A percentile compares a stretch with the other conserved stretches of the same genome.
phyloP scores from a whole-genome alignment of 2,888 invertebrate genomes.

The Laothoe populi region DNA sequence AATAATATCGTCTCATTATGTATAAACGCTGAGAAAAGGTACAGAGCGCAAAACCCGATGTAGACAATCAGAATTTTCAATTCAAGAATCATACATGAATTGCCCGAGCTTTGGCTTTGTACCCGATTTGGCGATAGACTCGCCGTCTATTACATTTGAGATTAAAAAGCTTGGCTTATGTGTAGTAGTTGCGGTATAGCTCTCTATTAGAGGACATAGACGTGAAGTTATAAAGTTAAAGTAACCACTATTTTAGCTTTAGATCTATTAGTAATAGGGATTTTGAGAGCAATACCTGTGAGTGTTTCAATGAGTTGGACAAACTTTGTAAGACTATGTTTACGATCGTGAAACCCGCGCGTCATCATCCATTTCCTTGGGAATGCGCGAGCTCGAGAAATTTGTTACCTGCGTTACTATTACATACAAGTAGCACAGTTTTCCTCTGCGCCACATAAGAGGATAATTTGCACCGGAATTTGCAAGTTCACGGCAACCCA shows the following conservation, averaged over 20 bases:
- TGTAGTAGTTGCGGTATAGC: no score
- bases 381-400: neutral
- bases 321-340: neutral
- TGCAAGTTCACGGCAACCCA: neutral
- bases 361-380: neutral
- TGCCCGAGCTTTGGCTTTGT: no score
- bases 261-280: constrained; percentile 4
- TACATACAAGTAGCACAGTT: neutral
- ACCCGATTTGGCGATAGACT: no score
- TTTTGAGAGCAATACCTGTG: constrained; percentile 11
- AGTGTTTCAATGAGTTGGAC: neutral
- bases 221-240: no score
- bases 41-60: no score
- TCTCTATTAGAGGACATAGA: no score
- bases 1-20: no score
- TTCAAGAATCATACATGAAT: no score
- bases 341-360: neutral
- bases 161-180: no score
- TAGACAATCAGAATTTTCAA: no score
- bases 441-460: neutral
- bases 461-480: neutral
- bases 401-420: neutral
- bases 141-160: no score
- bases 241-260: neutral
- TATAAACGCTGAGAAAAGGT: no score